These are phyloP conservation scores for Steatocranus sp. DNA, from an alignment of 2,797 vertebrate species.

Conservation along the genomic window DNA sequence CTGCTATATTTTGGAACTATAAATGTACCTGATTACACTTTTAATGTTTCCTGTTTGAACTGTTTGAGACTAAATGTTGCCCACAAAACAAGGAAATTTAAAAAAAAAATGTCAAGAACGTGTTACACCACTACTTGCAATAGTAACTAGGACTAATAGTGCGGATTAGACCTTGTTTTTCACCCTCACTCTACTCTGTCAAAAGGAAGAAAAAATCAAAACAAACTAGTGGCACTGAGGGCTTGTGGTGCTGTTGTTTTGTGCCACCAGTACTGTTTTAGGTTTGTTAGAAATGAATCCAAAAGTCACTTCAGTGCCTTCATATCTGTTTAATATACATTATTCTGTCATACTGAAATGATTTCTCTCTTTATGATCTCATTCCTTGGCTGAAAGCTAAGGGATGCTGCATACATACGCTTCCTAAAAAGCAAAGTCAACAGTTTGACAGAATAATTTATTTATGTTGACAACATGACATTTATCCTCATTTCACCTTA, in stretches of 20 bases:
- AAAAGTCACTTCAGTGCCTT: neutral
- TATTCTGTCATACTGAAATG: constrained; percentile 20
- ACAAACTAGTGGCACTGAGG: neutral
- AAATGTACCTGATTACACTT: neutral
- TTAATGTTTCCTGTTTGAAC: neutral
- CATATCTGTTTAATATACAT: constrained; percentile 5
- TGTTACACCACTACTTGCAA: neutral
- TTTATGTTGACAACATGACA: constrained; percentile 25
- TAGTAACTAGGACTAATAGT: neutral
- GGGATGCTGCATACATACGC: neutral
- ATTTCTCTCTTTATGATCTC: constrained; percentile 1
- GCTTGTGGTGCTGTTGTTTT: neutral
- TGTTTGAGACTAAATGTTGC: neutral
- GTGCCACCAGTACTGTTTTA: neutral
- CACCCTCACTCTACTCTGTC: neutral
- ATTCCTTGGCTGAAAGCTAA: neutral
- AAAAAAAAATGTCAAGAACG: neutral
- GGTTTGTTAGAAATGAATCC: neutral
- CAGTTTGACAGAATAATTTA: constrained; percentile 24
- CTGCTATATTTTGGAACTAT: neutral
- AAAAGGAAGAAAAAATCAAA: neutral
- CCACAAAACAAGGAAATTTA: neutral
- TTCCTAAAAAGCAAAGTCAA: constrained; percentile 5
- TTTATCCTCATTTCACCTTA: constrained; percentile 19
- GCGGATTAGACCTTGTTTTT: neutral